Base-by-base conservation (phyloP, 1,140 invertebrate genomes). In the Drosophila sulfurigaster region DNA sequence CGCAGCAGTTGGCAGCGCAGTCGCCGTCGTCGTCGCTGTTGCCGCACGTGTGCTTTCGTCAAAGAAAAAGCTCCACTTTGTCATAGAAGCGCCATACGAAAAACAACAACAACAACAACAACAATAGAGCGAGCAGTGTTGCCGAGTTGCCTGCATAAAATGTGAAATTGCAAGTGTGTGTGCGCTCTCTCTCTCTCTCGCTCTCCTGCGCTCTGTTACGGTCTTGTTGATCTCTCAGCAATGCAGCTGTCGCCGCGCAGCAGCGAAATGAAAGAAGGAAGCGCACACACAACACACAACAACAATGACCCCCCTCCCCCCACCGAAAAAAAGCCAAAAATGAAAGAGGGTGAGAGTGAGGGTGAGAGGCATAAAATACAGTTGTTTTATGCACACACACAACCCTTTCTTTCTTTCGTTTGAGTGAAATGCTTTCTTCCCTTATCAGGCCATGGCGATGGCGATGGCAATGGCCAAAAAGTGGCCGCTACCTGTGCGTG, bases 351-450 rank as follows among this genome's bases (percentile, higher is more conserved):
- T 25, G 41, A 13, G 20, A 7, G 20, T 11, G 41, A 13, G 16
- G 7, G 54, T 5, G 7, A 20, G 15, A 10, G n/a, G 16, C 10
- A 30, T 25, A 35, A 25, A 25, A 51, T 32, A 38, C 32, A 11
- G n/a, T 15, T 16, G 16, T 46, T 30, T n/a, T 8, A 35, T 35
- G 32, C 30, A 7, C 30, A 32, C 30, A 32, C 30, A 32, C 49
- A 72, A 75, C 77, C 75, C 75, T 74, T 62, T 46, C 13, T 5
- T 32, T 41, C 35, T 35, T 56, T 1, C 11, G 48, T 56, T 30
- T 28, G n/a, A 78, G 70, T 54, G 83, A 88, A 87, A 87, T 75
- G 74, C 80, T 87, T 87, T 87, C 83, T 87, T 80, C 77, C 66
- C 56, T 75, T 75, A 75, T 75, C 54, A 43, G 41, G 69, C 73